These are phyloP conservation scores for Corythucha ciliata DNA, from an alignment of 2,888 invertebrate genomes.

Conservation along the genomic window DNA sequence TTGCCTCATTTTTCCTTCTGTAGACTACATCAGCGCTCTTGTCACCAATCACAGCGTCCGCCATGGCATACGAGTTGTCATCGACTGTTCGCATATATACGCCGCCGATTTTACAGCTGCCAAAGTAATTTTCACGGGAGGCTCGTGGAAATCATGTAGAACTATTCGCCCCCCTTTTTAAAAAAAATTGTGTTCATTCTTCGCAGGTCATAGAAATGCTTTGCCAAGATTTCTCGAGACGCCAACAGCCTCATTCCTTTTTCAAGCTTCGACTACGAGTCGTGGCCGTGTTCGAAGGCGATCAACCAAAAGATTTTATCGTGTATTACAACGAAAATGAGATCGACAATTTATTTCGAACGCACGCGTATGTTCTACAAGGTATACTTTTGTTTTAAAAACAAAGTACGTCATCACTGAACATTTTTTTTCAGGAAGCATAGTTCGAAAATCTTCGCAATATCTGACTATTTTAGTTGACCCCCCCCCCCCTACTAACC, in stretches of 20 bases:
- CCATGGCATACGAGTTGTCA: conserved; percentile 62
- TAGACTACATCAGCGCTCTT: conserved; percentile 75
- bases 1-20: conserved; percentile 81
- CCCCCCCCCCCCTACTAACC: too few relatives aligned
- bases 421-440: too few relatives aligned
- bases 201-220: conserved; percentile 52
- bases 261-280: conserved; percentile 51
- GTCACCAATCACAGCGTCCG: conserved; percentile 70
- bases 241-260: conserved; percentile 51
- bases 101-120: conserved; percentile 83
- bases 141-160: too few relatives aligned
- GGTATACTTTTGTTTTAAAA: too few relatives aligned
- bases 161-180: too few relatives aligned
- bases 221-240: conserved; percentile 48
- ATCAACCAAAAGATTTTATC: conserved; percentile 48
- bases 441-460: too few relatives aligned
- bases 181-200: background rate
- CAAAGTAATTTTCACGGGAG: conserved; percentile 43
- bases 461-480: too few relatives aligned
- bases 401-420: too few relatives aligned
- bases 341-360: conserved; percentile 45
- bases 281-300: conserved; percentile 49
- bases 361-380: conserved; percentile 24
- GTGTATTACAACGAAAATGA: conserved; percentile 48
- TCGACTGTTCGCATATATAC: conserved; percentile 80